phyloP scores from a whole-genome alignment of 2,113 vertebrate genomes.

The Dipodomys merriami region DNA sequence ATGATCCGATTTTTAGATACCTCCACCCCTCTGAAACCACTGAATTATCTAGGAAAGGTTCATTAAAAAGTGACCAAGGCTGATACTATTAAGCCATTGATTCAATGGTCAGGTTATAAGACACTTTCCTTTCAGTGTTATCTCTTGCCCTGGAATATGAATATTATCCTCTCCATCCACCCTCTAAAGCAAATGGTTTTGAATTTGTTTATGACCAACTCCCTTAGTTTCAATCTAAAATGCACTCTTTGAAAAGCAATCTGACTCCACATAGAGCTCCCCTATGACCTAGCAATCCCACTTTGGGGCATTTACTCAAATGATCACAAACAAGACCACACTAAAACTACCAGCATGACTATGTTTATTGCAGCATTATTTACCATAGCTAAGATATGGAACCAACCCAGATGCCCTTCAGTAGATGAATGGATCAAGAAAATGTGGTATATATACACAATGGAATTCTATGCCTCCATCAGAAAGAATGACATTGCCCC shows the following conservation, averaged over 20 bases:
- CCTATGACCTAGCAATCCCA: no score
- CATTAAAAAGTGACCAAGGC: neutral
- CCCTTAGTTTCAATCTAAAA: neutral
- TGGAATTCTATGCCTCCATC: no score
- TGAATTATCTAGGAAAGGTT: neutral
- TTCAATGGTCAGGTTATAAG: neutral
- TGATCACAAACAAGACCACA: no score
- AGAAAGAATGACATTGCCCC: no score
- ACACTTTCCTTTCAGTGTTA: neutral
- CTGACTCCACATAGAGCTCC: neutral
- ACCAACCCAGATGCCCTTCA: no score
- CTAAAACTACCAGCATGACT: no score
- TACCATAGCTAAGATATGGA: no score
- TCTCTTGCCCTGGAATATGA: neutral
- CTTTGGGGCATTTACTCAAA: no score
- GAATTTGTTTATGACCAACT: neutral
- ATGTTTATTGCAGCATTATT: no score
- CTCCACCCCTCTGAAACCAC: accelerated
- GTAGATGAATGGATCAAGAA: no score
- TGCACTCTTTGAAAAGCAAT: neutral
- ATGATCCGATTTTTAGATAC: accelerated
- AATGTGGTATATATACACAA: no score
- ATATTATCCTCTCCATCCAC: neutral
- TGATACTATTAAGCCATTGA: neutral
- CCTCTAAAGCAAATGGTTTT: neutral